Evolutionary conservation across 2,113 vertebrate genomes (phyloP), one percentile per base, ranked within the genome.

Genomic region (Hyaena hyaena): DNA sequence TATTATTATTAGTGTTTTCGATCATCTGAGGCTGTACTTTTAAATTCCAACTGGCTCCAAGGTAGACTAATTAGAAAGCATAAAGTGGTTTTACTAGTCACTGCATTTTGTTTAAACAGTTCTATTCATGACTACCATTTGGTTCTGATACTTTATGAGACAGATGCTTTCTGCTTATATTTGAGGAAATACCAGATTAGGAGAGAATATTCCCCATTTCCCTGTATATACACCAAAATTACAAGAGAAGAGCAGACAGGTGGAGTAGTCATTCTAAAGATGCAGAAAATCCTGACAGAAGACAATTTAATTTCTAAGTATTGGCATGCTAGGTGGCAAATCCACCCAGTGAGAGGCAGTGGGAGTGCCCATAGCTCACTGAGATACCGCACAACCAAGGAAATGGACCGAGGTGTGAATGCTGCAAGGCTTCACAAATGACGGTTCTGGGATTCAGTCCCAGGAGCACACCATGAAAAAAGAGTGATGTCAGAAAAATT

Each of bases 1-100:
- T 66, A 79, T 68, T 87, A 58, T 92, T 92, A 81, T 76, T 93
- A 43, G 55, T 93, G 8, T 71, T 97, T 96, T 92, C 10, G 87
- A 76, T 92, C 48, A 35, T 16, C 11, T 96, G 31, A 96, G 93
- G 28, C 10, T 14, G 28, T 89, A 89, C 39, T 71, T 92, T 93
- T 74, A 66, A 86, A 82, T 93, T 77, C 8, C 53, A 95, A 82
- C 4, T 76, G 7, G 10, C 4, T 35, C 61, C 83, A 73, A 90
- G 71, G 1, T 53, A 89, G 33, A 28, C 35, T 80, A 87, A 96
- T 95, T 96, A n/a, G 83, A 88, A 93, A 86, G 3, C 15, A 83
- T 45, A 45, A 48, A 61, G 2, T 66, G 28, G 21, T 94, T 81
- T 96, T 88, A 81, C 53, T 95, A 90, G 74, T 76, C 31, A 88